Evolutionary conservation across 1,140 invertebrate genomes (phyloP), one percentile per base, ranked within the genome.

Genomic region (Coelopa frigida): DNA sequence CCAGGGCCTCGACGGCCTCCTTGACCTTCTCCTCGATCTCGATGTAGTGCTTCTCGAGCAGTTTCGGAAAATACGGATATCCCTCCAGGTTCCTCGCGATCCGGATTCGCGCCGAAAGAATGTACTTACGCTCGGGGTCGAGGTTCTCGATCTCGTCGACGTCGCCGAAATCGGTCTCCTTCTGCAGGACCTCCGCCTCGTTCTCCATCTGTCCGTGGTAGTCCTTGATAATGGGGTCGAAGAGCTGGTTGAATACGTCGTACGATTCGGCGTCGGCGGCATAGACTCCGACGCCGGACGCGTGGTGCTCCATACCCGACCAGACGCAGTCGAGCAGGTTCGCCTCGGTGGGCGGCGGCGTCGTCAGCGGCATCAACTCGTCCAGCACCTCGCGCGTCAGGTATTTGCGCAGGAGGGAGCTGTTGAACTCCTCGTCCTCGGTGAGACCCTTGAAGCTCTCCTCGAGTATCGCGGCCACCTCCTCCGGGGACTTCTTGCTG

Each of bases 221-320:
- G 44, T 87, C 83, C 50, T 82, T 75, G 58, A 90, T 87, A 58
- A 89, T 78, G 8, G 83, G 82, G 65, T 87, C 78, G 57, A 90
- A 89, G 8, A 89, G 65, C 32, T 76, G 73, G 10, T 67, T 67
- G 56, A 87, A 89, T 2, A 79, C 64, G 26, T 72, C 73, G 68
- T 89, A 89, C 3, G 79, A 70, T 38, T 87, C 78, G 0, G 79
- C 73, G 71, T 89, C 85, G 0, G 82, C 76, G 3, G 85, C 85
- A 62, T 87, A 87, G 22, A 85, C 59, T 46, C 84, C 85, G 8
- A 84, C 72, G 11, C 73, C 65, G 6, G 81, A 78, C 40, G 81
- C 77, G 0, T 72, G 70, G 61, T 84, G 78, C 54, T 75, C 76
- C 12, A 84, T 61, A 23, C 82, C 83, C 10, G 82, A 81, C 49